phyloP scores from a whole-genome alignment of 2,888 invertebrate species.

The Iselma pallidipennis region DNA sequence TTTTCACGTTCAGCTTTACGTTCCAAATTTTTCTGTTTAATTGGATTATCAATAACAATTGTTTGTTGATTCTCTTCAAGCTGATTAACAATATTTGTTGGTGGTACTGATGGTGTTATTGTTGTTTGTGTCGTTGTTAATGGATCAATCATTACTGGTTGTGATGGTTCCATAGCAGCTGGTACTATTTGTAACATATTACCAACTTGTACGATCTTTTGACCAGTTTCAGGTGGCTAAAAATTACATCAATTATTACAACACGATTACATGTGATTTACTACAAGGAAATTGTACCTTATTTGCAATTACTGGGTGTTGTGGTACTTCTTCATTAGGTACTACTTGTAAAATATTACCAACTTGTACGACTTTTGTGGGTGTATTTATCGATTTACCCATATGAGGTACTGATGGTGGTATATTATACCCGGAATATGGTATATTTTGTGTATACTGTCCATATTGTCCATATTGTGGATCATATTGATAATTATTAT shows the following conservation, averaged over 20 bases:
- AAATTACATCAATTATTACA: not conserved
- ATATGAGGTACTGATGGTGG: slow-evolving; percentile 14
- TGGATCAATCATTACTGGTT: not conserved
- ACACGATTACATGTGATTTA: not conserved
- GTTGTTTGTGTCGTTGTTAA: not conserved
- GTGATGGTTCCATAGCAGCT: slow-evolving; percentile 46
- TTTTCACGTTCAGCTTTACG: slow-evolving; percentile 50
- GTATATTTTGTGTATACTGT: slow-evolving; percentile 9
- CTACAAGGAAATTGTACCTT: not conserved
- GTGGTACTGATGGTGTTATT: slow-evolving; percentile 8
- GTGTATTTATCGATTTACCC: slow-evolving; percentile 4
- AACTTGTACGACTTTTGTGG: slow-evolving; percentile 55
- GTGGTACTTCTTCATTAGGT: slow-evolving; percentile 55
- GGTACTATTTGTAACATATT: slow-evolving; percentile 67
- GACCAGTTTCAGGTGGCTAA: not conserved
- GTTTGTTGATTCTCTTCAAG: not conserved
- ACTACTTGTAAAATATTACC: slow-evolving; percentile 65
- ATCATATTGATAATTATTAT: not conserved
- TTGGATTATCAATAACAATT: slow-evolving; percentile 4
- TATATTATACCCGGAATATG: not conserved
- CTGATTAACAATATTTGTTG: not conserved
- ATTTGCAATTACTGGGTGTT: not conserved
- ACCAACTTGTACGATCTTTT: slow-evolving; percentile 58
- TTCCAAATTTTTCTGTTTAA: slow-evolving; percentile 48
- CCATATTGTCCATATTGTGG: slow-evolving; percentile 11